Conservation (phyloP, 92 coral and sea anemone genomes). For the Blastomussa wellsi region DNA sequence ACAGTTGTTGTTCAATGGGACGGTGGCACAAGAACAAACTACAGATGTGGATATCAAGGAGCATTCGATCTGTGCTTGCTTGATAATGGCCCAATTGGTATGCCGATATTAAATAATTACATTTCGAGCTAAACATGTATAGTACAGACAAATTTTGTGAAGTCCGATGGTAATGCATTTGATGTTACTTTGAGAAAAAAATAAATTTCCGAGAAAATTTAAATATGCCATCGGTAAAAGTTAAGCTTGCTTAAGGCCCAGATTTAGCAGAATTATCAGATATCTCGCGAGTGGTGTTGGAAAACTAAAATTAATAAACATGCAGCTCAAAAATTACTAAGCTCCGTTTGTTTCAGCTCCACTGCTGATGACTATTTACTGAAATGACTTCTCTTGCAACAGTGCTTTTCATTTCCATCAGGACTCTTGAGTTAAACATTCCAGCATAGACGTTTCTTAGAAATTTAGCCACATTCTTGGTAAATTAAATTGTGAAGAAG, state of each 20-base stretch:
- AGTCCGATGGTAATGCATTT: not conserved
- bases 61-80: slow-evolving; percentile 74
- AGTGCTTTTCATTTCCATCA: not conserved
- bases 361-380: not conserved
- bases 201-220: not conserved
- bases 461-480: not conserved
- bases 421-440: not conserved
- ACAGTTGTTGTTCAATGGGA: slow-evolving; percentile 94
- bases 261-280: not conserved
- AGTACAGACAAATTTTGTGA: not conserved
- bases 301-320: no score
- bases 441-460: not conserved
- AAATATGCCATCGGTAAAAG: not conserved
- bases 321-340: not conserved
- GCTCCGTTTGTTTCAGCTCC: not conserved
- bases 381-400: not conserved
- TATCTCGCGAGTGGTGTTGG: not conserved
- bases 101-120: slow-evolving; percentile 9
- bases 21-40: slow-evolving; percentile 83
- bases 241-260: not conserved
- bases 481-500: not conserved
- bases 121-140: not conserved
- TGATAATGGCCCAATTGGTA: slow-evolving; percentile 85
- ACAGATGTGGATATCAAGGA: slow-evolving; percentile 84
- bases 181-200: not conserved